Conservation (phyloP, 2,113 vertebrate genomes). For the Cygnus buccinator region DNA sequence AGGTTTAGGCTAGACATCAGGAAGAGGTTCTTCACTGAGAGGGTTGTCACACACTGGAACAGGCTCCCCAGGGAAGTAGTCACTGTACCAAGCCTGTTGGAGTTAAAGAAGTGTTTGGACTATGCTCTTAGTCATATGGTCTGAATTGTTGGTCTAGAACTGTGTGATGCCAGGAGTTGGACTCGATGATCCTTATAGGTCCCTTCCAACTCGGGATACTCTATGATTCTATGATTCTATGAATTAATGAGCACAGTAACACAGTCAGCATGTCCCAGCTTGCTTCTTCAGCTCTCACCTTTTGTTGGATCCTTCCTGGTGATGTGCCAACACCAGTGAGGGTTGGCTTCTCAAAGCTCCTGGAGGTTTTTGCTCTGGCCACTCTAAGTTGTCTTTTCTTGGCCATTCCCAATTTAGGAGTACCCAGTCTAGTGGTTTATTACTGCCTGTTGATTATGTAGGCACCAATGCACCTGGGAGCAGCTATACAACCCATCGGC, state of each 20-base stretch:
- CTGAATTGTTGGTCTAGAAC: too few species aligned
- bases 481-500: not conserved
- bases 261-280: not conserved
- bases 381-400: not conserved
- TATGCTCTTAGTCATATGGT: too few species aligned
- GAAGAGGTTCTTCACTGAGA: too few species aligned
- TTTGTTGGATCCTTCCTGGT: not conserved
- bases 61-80: too few species aligned
- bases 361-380: not conserved
- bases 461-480: accelerated
- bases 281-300: not conserved
- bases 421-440: not conserved
- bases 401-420: not conserved
- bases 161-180: too few species aligned
- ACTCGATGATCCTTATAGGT: too few species aligned
- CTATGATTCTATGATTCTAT: too few species aligned
- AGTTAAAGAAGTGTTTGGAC: too few species aligned
- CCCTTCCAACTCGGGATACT: too few species aligned
- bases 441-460: not conserved
- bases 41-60: too few species aligned
- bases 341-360: not conserved
- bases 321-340: not conserved
- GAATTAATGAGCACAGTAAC: not conserved
- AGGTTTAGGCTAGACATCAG: too few species aligned
- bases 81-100: too few species aligned